A percentile compares a stretch with the other conserved stretches of the same genome.
phyloP scores from a whole-genome alignment of 35 echinoderm and acorn worm genomes.

The Anneissia japonica region DNA sequence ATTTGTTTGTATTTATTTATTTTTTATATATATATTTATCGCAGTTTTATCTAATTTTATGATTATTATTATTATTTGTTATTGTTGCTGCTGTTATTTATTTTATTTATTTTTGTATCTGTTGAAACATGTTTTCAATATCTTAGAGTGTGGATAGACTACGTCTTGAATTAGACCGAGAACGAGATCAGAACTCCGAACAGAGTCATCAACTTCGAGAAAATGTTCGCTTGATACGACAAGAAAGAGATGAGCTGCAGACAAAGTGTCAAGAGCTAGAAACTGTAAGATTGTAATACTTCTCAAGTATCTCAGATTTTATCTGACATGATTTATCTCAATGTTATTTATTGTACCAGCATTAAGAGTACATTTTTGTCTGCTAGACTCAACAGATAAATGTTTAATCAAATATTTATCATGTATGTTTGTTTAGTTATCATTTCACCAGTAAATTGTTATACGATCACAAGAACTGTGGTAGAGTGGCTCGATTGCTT shows the following conservation, averaged over 20 bases:
- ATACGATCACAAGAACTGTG: too few species aligned
- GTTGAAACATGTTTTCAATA: neutral
- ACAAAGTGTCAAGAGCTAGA: conserved; percentile 83
- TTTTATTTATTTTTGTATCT: neutral
- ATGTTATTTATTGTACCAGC: too few species aligned
- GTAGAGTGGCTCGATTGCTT: too few species aligned
- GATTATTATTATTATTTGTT: neutral
- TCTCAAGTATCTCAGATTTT: too few species aligned
- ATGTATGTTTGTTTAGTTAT: too few species aligned
- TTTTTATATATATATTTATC: neutral
- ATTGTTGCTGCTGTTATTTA: neutral
- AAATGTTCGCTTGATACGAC: conserved; percentile 44
- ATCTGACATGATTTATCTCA: too few species aligned
- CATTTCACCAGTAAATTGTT: too few species aligned
- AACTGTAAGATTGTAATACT: conserved; percentile 70
- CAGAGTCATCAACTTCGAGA: conserved; percentile 64
- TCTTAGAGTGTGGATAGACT: conserved; percentile 67
- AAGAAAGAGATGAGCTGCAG: conserved; percentile 55
- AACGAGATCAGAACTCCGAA: conserved; percentile 61
- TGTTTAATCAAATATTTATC: too few species aligned
- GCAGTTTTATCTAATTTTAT: neutral
- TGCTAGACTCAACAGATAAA: too few species aligned
- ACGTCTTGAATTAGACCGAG: conserved; percentile 59
- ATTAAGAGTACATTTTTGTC: too few species aligned
- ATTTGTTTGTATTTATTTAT: neutral